Base-by-base conservation (phyloP, 1,140 invertebrate species). In the Conus ventricosus region DNA sequence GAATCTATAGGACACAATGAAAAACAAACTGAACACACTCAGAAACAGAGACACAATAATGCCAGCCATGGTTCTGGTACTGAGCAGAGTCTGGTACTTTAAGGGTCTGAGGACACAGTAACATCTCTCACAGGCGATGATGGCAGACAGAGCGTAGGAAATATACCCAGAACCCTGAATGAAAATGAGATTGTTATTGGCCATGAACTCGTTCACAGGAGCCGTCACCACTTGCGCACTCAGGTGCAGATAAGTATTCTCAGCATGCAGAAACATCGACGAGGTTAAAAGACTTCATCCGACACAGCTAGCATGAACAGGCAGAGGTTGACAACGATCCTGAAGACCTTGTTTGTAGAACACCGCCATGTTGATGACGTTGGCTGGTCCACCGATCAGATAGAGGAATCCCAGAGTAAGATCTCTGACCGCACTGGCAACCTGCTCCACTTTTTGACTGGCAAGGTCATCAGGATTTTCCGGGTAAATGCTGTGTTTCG, bases 271-370 rank as follows among this genome's bases (percentile, higher is more conserved):
- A 75, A 8, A 20, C 71, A 75, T 0, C 3, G 4, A 17, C 13
- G 17, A 75, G n/a, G 23, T 23, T 25, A 75, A 23, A 25, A 75
- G 13, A 75, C 13, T 75, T 75, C 71, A 23, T 84, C 82, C 1
- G 53, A 27, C 5, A 84, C 4, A 20, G 82, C 51, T 5, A 84
- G 20, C 11, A n/a, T 57, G 82, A 84, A 84, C 15, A 84, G 82
- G 57, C 82, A 84, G 5, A 84, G 54, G 82, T 84, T 55, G 8
- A 84, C 82, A 39, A 39, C 82, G 82, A 54, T 84, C 82, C 27
- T n/a, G 6, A 6, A 84, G 53, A 13, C 82, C 82, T 4, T 84
- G 82, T 57, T 57, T 84, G 82, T 57, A 84, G 54, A 84, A 84
- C 15, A 84, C 82, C 8, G 27, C 57, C 82, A 84, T 84, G 82